Evolutionary conservation across 2,797 vertebrate species (phyloP).

Genomic region (Chloroceryle amazona): DNA sequence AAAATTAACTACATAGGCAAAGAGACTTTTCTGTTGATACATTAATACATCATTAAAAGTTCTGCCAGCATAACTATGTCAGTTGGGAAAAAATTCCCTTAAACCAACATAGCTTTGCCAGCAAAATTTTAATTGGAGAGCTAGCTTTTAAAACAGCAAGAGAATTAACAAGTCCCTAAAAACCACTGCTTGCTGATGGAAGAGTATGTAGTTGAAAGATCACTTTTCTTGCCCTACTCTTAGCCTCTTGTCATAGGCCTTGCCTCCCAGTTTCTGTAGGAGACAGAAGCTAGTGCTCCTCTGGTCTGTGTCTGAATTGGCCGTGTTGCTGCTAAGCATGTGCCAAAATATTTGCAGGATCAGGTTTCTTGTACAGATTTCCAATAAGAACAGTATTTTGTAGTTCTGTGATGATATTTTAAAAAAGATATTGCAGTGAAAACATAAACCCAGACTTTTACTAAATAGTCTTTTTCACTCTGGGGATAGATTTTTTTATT

Average conservation of each 20-base stretch:
- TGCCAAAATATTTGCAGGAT: slow-evolving; percentile 33
- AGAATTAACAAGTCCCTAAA: slow-evolving; percentile 25
- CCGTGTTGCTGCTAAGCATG: background rate
- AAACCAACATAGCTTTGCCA: slow-evolving; percentile 23
- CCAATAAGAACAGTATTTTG: background rate
- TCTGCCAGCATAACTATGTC: slow-evolving; percentile 23
- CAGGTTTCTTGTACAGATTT: slow-evolving; percentile 1
- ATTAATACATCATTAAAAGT: slow-evolving; percentile 24
- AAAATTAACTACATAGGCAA: background rate
- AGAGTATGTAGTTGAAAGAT: background rate
- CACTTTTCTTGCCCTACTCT: background rate
- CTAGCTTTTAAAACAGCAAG: slow-evolving; percentile 28
- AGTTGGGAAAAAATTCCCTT: slow-evolving; percentile 16
- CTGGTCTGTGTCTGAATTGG: background rate
- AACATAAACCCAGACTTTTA: background rate
- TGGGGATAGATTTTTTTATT: background rate
- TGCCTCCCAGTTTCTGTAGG: background rate
- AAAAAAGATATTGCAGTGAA: background rate
- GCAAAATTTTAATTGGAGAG: slow-evolving; percentile 50
- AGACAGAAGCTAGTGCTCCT: background rate
- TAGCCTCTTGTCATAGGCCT: background rate
- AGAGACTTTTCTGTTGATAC: background rate
- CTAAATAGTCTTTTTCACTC: background rate
- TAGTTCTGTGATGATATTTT: background rate
- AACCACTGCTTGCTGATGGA: background rate